Evolutionary conservation across 2,113 vertebrate genomes (phyloP), one percentile per base, ranked within the genome.

Genomic region (Gavialis gangeticus): DNA sequence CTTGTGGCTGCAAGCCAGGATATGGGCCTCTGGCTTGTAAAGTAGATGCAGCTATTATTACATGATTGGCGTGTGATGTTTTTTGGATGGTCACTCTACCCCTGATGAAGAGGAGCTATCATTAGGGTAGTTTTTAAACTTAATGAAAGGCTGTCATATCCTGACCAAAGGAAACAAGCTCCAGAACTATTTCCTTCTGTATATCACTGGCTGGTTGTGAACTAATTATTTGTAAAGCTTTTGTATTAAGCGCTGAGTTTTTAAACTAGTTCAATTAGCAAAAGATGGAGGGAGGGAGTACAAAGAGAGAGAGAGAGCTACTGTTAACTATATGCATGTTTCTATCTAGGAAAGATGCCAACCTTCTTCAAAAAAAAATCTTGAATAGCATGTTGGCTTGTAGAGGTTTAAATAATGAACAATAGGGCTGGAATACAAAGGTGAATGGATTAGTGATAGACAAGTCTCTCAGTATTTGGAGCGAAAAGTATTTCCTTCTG

Each of bases 391-490:
- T 94, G 75, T 71, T 95, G 64, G 93, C 91, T 96, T 96, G 86
- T 92, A 92, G 93, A 95, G 89, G 94, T 82, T 64, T 96, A 94
- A 96, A 94, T 95, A 96, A 97, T 96, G 92, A 97, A 95, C 95
- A 95, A 95, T 89, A 92, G 96, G 85, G 93, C 89, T 94, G 12
- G 37, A 34, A 37, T 7, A 13, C 69, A 89, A 95, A 96, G 93
- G 94, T 97, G 93, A 92, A 95, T 93, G 95, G 96, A 96, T 96
- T 95, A 94, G 90, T 96, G 92, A 95, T 91, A 82, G 96, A 95
- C 95, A 89, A 93, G 85, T 93, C 94, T 69, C 93, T 57, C 64
- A 85, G 92, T 58, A 62, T 92, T 95, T 75, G 79, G 89, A 92
- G 80, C 46, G 34, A 93, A 18, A 34, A 87, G 63, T 94, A 75